These are phyloP conservation scores for Bemisia tabaci DNA, from an alignment of 1,140 invertebrate species.

Conservation along the genomic window DNA sequence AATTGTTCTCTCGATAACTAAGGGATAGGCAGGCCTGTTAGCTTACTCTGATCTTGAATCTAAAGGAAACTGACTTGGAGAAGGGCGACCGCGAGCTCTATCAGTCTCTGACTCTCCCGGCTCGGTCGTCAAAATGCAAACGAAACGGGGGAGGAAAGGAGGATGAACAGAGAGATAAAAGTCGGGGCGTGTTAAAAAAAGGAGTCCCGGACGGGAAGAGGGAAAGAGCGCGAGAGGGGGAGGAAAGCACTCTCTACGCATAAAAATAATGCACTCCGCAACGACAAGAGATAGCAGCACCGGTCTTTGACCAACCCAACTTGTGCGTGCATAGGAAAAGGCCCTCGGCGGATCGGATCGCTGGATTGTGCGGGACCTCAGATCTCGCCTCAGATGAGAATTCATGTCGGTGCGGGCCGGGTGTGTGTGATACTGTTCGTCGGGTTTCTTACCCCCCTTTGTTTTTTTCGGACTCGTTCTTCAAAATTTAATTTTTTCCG, in stretches of 20 bases:
- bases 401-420: neutral
- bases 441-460: neutral
- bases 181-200: too few relatives aligned
- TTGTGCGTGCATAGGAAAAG: neutral
- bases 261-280: neutral
- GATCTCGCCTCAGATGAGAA: neutral
- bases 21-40: too few relatives aligned
- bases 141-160: neutral
- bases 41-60: too few relatives aligned
- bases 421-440: neutral
- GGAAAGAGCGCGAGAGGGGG: neutral
- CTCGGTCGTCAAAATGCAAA: neutral
- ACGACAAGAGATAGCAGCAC: neutral
- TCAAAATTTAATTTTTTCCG: neutral
- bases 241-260: neutral
- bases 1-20: too few relatives aligned
- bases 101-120: too few relatives aligned
- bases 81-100: too few relatives aligned
- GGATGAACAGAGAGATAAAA: neutral
- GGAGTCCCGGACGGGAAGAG: neutral
- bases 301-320: neutral
- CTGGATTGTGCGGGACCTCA: neutral
- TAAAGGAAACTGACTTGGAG: too few relatives aligned
- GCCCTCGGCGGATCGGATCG: neutral
- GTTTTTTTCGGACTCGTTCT: neutral